Percentiles rank a stretch among this genome's conserved stretches.
These are phyloP conservation scores for Ciona savignyi DNA, from an alignment of 23 tunicate species.

Conservation along the genomic window DNA sequence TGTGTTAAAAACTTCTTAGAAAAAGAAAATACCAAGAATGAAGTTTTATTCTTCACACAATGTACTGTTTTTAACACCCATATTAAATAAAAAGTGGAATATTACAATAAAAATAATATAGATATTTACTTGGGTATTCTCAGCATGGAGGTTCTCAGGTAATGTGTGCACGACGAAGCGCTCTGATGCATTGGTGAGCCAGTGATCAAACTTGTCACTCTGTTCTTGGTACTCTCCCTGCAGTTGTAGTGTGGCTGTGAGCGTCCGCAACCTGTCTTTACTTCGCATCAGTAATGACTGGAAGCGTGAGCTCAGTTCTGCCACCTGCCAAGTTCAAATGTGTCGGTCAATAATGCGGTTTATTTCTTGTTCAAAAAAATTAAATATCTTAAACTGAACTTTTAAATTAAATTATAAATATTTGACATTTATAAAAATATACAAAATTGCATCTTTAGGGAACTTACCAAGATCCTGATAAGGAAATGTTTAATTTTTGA, in stretches of 20 bases:
- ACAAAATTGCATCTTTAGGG: too few species aligned
- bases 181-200: conserved; percentile 57
- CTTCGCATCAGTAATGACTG: conserved; percentile 49
- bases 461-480: too few species aligned
- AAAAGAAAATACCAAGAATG: too few species aligned
- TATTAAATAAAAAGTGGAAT: background rate
- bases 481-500: too few species aligned
- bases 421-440: too few species aligned
- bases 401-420: too few species aligned
- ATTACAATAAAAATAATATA: background rate
- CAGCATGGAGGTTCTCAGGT: conserved; percentile 37
- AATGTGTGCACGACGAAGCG: conserved; percentile 26
- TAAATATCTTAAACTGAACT: too few species aligned
- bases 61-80: background rate
- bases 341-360: too few species aligned
- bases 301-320: conserved; percentile 58
- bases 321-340: too few species aligned
- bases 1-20: too few species aligned
- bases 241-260: conserved; percentile 28
- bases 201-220: conserved; percentile 48
- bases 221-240: conserved; percentile 50
- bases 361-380: too few species aligned
- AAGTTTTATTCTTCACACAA: too few species aligned
- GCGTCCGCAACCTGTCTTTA: conserved; percentile 33
- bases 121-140: conserved; percentile 45